Percentiles rank a stretch among this genome's conserved stretches.
These are phyloP conservation scores for Theodoxus fluviatilis DNA, from an alignment of 2,888 invertebrate genomes.

Conservation along the genomic window DNA sequence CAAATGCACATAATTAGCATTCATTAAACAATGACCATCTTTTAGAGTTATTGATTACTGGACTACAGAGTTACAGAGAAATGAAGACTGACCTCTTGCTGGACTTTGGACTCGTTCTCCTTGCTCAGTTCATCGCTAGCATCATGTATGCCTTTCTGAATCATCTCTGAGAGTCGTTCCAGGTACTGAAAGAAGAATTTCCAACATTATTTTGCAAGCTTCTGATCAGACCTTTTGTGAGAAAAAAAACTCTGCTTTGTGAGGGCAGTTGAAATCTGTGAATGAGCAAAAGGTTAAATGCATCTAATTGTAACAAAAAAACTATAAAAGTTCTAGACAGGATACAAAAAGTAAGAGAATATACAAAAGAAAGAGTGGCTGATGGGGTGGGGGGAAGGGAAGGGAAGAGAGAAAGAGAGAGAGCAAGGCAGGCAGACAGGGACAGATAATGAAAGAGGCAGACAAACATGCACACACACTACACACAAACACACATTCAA, in stretches of 20 bases:
- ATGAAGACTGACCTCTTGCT: constrained; percentile 76
- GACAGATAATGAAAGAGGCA: too few relatives aligned
- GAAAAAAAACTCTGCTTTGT: neutral
- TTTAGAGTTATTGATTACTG: neutral
- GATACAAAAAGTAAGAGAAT: neutral
- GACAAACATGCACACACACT: neutral
- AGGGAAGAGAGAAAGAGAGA: too few relatives aligned
- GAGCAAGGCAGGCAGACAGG: too few relatives aligned
- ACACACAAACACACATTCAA: neutral
- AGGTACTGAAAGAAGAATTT: constrained; percentile 82
- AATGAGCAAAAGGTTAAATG: too few relatives aligned
- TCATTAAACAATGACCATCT: neutral
- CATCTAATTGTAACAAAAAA: neutral
- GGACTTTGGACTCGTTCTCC: constrained; percentile 86
- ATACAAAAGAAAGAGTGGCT: neutral
- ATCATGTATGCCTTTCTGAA: constrained; percentile 88
- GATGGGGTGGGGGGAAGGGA: too few relatives aligned
- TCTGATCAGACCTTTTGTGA: neutral
- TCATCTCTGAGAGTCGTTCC: constrained; percentile 93
- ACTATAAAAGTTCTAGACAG: neutral
- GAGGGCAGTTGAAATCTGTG: neutral
- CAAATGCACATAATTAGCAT: too few relatives aligned
- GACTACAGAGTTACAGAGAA: neutral
- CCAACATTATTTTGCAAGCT: too few relatives aligned
- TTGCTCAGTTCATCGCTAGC: constrained; percentile 90